A percentile compares a stretch with the other conserved stretches of the same genome.
Conservation (phyloP, 2,888 invertebrate species). For the Eretmocerus hayati region DNA sequence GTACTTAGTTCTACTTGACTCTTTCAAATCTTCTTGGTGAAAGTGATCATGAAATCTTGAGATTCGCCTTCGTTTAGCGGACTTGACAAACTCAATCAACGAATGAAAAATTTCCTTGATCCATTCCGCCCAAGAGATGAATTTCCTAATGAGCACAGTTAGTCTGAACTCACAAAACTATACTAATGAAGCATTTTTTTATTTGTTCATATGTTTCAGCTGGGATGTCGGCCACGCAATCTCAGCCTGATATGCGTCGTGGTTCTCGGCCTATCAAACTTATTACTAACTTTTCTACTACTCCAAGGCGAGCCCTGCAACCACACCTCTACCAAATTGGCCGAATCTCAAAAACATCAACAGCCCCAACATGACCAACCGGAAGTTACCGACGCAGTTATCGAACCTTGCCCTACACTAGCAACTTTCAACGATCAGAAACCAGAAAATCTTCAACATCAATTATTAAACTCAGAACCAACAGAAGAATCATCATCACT, state of each 20-base stretch:
- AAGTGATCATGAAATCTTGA: too few relatives aligned
- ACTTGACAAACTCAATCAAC: too few relatives aligned
- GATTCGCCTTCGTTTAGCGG: too few relatives aligned
- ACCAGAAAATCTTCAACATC: slow-evolving; percentile 28
- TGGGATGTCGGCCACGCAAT: slow-evolving; percentile 62
- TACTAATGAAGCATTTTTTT: too few relatives aligned
- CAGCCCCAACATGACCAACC: slow-evolving; percentile 31
- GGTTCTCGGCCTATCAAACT: slow-evolving; percentile 60
- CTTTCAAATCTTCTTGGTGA: too few relatives aligned
- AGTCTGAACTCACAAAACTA: too few relatives aligned
- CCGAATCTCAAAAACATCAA: slow-evolving; percentile 12
- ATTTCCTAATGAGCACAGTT: too few relatives aligned
- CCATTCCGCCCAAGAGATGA: too few relatives aligned
- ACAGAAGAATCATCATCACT: slow-evolving; percentile 33
- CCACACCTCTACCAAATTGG: neutral
- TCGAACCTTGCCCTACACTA: slow-evolving; percentile 19
- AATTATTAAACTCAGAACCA: too few relatives aligned
- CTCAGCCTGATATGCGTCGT: slow-evolving; percentile 59
- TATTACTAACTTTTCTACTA: slow-evolving; percentile 54
- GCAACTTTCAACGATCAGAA: slow-evolving; percentile 2
- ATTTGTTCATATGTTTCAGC: too few relatives aligned
- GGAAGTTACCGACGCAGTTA: neutral
- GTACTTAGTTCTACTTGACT: too few relatives aligned
- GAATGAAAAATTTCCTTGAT: too few relatives aligned
- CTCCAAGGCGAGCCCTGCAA: slow-evolving; percentile 50